Evolutionary conservation across 2,113 vertebrate species (phyloP).

Genomic region (Lynx canadensis): DNA sequence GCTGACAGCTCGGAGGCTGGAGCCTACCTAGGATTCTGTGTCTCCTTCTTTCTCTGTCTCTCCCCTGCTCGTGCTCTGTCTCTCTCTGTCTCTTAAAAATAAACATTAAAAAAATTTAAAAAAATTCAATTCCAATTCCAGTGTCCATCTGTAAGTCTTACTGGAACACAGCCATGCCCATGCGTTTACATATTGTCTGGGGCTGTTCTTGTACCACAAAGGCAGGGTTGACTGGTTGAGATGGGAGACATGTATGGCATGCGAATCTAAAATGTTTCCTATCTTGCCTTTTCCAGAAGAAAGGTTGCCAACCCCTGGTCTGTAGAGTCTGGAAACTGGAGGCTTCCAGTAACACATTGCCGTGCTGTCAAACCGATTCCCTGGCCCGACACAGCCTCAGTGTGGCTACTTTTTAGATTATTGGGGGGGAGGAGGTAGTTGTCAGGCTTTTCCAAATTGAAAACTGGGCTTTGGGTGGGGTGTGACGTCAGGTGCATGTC

Average conservation of each 20-base stretch:
- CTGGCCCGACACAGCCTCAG: not conserved
- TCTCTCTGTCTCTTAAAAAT: too few relatives aligned
- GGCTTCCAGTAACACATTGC: not conserved
- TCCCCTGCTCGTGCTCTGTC: too few relatives aligned
- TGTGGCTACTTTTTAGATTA: not conserved
- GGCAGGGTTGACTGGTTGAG: not conserved
- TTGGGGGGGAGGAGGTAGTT: not conserved
- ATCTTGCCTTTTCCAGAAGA: not conserved
- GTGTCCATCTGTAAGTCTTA: not conserved
- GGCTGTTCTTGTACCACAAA: fast-evolving
- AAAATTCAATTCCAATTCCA: not conserved
- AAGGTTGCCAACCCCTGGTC: not conserved
- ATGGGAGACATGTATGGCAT: not conserved
- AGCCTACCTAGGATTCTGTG: too few relatives aligned
- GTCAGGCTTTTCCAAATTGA: constrained; percentile 6
- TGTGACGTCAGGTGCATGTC: not conserved
- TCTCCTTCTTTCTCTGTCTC: too few relatives aligned
- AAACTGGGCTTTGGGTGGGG: not conserved
- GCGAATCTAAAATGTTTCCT: not conserved
- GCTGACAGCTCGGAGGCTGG: too few relatives aligned
- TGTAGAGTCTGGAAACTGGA: not conserved
- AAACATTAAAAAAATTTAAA: not conserved
- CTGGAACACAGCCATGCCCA: fast-evolving
- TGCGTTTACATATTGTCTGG: fast-evolving
- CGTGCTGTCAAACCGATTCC: not conserved